phyloP scores from a whole-genome alignment of 2,888 invertebrate genomes.

The Ectemnius lituratus region DNA sequence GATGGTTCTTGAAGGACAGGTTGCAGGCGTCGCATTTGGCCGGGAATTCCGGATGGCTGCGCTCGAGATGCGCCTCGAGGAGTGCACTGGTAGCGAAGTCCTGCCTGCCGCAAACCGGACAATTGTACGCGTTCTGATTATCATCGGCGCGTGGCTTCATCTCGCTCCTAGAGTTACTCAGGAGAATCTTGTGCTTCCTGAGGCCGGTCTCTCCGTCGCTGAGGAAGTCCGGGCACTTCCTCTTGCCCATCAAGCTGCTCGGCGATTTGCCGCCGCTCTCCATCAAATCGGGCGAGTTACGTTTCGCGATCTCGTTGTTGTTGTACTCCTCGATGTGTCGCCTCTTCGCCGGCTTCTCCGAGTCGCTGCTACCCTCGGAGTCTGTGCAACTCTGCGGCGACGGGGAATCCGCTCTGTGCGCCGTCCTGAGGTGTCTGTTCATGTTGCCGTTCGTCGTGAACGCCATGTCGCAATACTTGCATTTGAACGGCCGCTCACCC shows the following conservation, averaged over 20 bases:
- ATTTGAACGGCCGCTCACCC: slow-evolving; percentile 89
- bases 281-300: slow-evolving; percentile 61
- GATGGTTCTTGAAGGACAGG: slow-evolving; percentile 86
- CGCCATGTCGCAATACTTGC: slow-evolving; percentile 87
- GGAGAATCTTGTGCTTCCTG: slow-evolving; percentile 68
- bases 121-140: slow-evolving; percentile 70
- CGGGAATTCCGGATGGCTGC: slow-evolving; percentile 83
- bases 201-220: slow-evolving; percentile 54
- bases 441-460: slow-evolving; percentile 93
- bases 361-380: slow-evolving; percentile 71
- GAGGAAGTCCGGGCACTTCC: slow-evolving; percentile 61
- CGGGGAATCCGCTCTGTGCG: slow-evolving; percentile 66
- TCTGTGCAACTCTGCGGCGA: slow-evolving; percentile 70
- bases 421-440: slow-evolving; percentile 89
- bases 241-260: slow-evolving; percentile 44
- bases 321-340: slow-evolving; percentile 77
- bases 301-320: slow-evolving; percentile 81
- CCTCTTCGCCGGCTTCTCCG: slow-evolving; percentile 60
- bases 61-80: slow-evolving; percentile 84
- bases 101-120: slow-evolving; percentile 83
- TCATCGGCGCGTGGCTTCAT: slow-evolving; percentile 60
- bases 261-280: slow-evolving; percentile 36
- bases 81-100: slow-evolving; percentile 82
- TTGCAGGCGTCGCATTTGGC: slow-evolving; percentile 87
- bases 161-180: slow-evolving; percentile 69